These are phyloP conservation scores for Pterobdella sp. DNA, from an alignment of 2,888 invertebrate species.

Conservation along the genomic window DNA sequence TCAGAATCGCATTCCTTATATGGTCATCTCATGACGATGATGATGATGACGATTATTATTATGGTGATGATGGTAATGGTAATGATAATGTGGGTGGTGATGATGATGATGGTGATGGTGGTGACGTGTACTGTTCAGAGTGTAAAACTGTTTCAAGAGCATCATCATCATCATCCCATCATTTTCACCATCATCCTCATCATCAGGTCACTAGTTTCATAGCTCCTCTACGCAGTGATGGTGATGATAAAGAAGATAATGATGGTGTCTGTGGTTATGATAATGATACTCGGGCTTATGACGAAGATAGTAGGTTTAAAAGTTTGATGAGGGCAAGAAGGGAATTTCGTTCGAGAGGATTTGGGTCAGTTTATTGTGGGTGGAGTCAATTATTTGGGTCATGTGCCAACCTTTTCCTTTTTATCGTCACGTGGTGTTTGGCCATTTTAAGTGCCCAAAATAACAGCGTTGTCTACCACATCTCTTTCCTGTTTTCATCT, in stretches of 20 bases:
- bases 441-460: background rate
- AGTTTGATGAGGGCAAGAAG: background rate
- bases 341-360: background rate
- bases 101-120: slow-evolving; percentile 14
- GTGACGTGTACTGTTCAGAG: background rate
- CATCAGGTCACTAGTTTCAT: background rate
- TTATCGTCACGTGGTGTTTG: slow-evolving; percentile 8
- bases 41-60: slow-evolving; percentile 3
- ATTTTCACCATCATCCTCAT: background rate
- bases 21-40: background rate
- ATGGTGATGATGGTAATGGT: slow-evolving; percentile 2
- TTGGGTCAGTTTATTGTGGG: slow-evolving; percentile 6
- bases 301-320: background rate
- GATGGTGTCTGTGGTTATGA: background rate
- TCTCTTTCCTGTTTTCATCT: slow-evolving; percentile 9
- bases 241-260: background rate
- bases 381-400: slow-evolving; percentile 24
- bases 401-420: slow-evolving; percentile 8
- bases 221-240: background rate
- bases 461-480: background rate
- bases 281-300: background rate
- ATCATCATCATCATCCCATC: background rate
- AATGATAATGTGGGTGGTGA: background rate
- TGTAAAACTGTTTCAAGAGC: background rate
- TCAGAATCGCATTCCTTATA: background rate